Evolutionary conservation across 2,797 vertebrate genomes (phyloP), one percentile per base, ranked within the genome.

Genomic region (Aplochiton taeniatus): DNA sequence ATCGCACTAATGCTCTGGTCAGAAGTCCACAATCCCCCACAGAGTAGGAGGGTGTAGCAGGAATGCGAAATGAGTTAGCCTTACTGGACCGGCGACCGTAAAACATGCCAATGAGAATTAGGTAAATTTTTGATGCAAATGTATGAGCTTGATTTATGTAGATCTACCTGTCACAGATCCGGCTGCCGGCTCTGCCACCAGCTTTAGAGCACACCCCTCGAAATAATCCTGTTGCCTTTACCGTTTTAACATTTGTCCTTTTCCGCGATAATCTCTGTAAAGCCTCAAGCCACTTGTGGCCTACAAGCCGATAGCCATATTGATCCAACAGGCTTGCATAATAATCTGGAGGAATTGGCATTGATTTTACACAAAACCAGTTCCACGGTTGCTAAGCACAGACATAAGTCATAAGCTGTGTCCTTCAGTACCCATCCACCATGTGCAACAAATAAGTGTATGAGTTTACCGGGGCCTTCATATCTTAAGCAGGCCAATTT

Each of bases 1-100:
- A 79, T 70, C 80, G 68, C 48, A 65, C 73, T 79, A 79, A 85
- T 78, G 71, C 72, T 53, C 43, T 42, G 68, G 61, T 73, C 75
- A 70, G 67, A 78, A 75, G 67, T 58, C 69, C 19, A 43, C 57
- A 44, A 56, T 57, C 63, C 62, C 52, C 68, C 66, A 31, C 31
- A 11, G 61, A 68, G 61, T 63, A 45, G 63, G 62, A 12, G 49
- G 52, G 49, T 62, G 67, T 65, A 71, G 65, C 72, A 66, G 58
- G 72, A 75, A 80, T 80, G 70, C 58, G 57, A 72, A 75, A 73
- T 75, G n/a, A n/a, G n/a, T n/a, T n/a, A 18, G 44, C 57, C 67
- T 47, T 54, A 49, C 62, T 20, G 52, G 43, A 63, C 58, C 58
- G 16, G 57, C 67, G 31, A 61, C 65, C 19, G 64, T 9, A 48